Evolutionary conservation across 1,140 invertebrate species (phyloP), one percentile per base, ranked within the genome.

Genomic region (Geopemphigus sp.): DNA sequence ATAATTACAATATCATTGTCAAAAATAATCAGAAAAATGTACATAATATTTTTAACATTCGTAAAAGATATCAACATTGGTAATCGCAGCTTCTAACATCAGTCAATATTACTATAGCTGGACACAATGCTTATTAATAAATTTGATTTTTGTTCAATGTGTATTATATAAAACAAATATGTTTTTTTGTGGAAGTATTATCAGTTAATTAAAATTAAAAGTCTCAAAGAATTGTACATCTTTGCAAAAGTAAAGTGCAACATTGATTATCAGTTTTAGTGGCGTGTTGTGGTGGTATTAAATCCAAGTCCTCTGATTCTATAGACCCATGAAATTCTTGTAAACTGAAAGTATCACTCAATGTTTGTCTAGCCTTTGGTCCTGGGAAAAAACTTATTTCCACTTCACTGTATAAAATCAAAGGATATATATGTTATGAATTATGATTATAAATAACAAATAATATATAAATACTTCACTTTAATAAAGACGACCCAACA

Each of bases 331-430:
- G 89, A 82, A 89, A 85, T 82, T 89, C 88, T 83, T 89, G 88
- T 66, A 89, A 88, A 78, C 89, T 90, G 82, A 90, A 90, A 12
- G 88, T 89, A 80, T 89, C 89, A 0, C 88, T 89, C 59, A 90
- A 83, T 84, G 89, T 88, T 83, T 85, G 88, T 61, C 83, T 83
- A 0, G 83, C 82, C 66, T 87, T 85, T 8, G 86, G 86, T 54
- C 86, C 82, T 24, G 88, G 87, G 83, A 89, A 89, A 73, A 90
- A 87, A 81, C 88, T 88, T 76, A 86, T 85, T 82, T 89, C 88
- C 83, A 88, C 87, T 82, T 89, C 88, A 82, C 88, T 90, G 24
- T 17, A 57, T 32, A 56, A 15, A 19, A 24, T n/a, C 15, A 78
- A 78, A 80, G 63, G 15, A 54, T 50, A 54, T 54, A 54, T 19